Base-by-base conservation (phyloP, 2,888 invertebrate species). In the Stomorhina lunata region DNA sequence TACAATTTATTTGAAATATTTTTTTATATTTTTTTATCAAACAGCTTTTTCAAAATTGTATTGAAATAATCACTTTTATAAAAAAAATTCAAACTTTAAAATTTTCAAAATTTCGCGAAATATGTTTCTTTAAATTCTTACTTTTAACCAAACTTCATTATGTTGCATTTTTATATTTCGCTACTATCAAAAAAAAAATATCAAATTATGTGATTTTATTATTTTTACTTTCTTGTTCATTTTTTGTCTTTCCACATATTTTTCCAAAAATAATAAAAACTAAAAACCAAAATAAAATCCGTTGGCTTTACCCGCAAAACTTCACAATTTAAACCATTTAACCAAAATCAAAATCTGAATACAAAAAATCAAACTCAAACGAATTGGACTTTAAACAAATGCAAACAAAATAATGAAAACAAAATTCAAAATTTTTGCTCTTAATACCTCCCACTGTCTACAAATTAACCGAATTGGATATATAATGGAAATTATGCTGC, bases 361-460 rank as follows among this genome's bases (percentile, higher is more conserved):
- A n/a, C n/a, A 71, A 83, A 53, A 63, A 81, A 77, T 50, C 72
- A 73, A 59, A 71, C 43, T 73, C 17, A 57, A 77, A 59, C 59
- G 17, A 76, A 86, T 87, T 85, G 84, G 81, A 87, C 84, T 81
- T 81, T 55, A 82, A 85, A 84, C 25, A 32, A 48, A 73, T 79
- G 63, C 61, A 37, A 63, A 45, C 25, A 2, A 45, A 66, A 27
- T 29, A 37, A 9, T 25, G 4, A 57, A 76, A 69, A 12, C 65
- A 40, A 80, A 80, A 66, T 73, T 80, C 72, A 43, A 80, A 80
- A 80, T 80, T 66, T 66, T 50, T 73, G 59, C 66, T 73, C 50
- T 20, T 9, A 40, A 50, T 37, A 50, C 22, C 34, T 25, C 40
- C 55, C 37, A 29, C 37, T 81, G 48, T 66, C 66, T 34, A 20